A percentile compares a stretch with the other conserved stretches of the same genome.
These are phyloP conservation scores for Eilema caniola DNA, from an alignment of 2,888 invertebrate genomes.

Conservation along the genomic window DNA sequence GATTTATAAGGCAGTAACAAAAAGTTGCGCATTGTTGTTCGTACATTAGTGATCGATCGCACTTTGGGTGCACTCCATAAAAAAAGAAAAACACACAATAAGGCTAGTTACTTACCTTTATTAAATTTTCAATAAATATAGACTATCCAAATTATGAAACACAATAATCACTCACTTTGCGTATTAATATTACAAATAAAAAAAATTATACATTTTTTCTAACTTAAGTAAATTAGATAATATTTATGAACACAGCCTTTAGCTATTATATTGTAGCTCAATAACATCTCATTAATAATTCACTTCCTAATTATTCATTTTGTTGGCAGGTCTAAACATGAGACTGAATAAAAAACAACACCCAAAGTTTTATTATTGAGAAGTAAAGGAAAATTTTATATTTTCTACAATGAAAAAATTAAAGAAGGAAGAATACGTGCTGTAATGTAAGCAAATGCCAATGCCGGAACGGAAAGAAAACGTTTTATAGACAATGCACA, in stretches of 20 bases:
- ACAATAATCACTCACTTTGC: too few species aligned
- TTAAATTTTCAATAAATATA: too few species aligned
- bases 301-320: conserved; percentile 30
- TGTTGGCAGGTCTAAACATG: conserved; percentile 69
- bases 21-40: too few species aligned
- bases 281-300: not conserved
- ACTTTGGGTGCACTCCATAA: too few species aligned
- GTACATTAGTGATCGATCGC: too few species aligned
- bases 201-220: too few species aligned
- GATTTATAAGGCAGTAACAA: too few species aligned
- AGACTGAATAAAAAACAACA: conserved; percentile 50
- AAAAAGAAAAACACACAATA: not conserved
- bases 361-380: conserved; percentile 34
- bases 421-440: conserved; percentile 57
- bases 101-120: too few species aligned
- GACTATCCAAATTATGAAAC: too few species aligned
- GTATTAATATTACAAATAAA: too few species aligned
- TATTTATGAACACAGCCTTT: not conserved
- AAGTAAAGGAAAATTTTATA: conserved; percentile 24
- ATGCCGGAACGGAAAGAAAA: conserved; percentile 71
- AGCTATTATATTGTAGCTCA: not conserved
- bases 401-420: conserved; percentile 67
- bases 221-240: too few species aligned
- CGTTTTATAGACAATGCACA: conserved; percentile 82
- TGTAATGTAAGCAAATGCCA: conserved; percentile 69